A percentile compares a stretch with the other conserved stretches of the same genome.
Conservation (phyloP, 2,888 invertebrate species). For the Drosophila tanythrix region DNA sequence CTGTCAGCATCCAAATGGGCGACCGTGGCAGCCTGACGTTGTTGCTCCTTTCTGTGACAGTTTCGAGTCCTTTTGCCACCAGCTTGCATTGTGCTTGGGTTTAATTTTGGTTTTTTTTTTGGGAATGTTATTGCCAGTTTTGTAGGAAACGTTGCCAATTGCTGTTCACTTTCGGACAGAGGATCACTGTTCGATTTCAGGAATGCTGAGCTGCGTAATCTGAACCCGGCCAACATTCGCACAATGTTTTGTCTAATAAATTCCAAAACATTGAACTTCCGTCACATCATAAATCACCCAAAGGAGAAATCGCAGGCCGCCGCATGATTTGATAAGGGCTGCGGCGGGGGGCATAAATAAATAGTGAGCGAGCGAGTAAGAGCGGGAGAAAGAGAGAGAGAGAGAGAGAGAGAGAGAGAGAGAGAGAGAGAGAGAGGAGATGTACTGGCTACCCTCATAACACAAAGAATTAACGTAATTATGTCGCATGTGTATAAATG, state of each 20-base stretch:
- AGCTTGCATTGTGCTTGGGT: conserved; percentile 43
- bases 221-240: conserved; percentile 35
- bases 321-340: conserved; percentile 60
- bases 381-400: background rate
- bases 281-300: conserved; percentile 73
- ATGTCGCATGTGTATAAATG: conserved; percentile 74
- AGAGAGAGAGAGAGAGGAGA: conserved; percentile 4
- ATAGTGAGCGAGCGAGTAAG: background rate
- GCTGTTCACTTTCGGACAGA: conserved; percentile 46
- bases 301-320: conserved; percentile 44
- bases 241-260: conserved; percentile 75
- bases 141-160: conserved; percentile 29
- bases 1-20: conserved; percentile 49
- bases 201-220: conserved; percentile 41
- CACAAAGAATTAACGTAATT: conserved; percentile 75
- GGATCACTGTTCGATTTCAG: conserved; percentile 38
- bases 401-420: background rate
- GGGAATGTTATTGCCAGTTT: conserved; percentile 34
- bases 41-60: conserved; percentile 72
- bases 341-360: conserved; percentile 30
- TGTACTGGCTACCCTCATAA: conserved; percentile 58
- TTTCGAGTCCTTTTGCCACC: conserved; percentile 68
- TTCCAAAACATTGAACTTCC: conserved; percentile 76
- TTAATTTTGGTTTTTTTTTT: conserved; percentile 12
- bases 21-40: conserved; percentile 35